A percentile compares a stretch with the other conserved stretches of the same genome.
These are phyloP conservation scores for Vidua macroura DNA, from an alignment of 2,113 vertebrate species.

Conservation along the genomic window DNA sequence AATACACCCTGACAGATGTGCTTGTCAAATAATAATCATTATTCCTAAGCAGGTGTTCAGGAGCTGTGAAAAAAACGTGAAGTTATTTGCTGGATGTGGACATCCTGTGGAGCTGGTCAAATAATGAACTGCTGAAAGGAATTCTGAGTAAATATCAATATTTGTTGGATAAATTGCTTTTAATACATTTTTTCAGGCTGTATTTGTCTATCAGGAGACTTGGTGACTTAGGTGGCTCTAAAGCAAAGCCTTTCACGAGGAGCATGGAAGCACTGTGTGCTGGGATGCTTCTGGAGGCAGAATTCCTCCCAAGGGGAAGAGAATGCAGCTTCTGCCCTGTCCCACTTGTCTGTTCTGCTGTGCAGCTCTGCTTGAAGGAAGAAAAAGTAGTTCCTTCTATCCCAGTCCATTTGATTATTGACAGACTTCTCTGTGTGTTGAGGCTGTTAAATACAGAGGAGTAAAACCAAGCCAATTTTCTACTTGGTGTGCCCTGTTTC, in stretches of 20 bases:
- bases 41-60: background rate
- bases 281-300: background rate
- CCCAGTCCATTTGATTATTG: background rate
- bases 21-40: background rate
- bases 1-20: background rate
- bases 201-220: background rate
- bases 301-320: background rate
- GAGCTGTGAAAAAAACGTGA: background rate
- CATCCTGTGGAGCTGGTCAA: background rate
- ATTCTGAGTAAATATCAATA: background rate
- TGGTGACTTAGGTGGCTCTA: background rate
- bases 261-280: accelerated
- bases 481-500: background rate
- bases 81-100: background rate
- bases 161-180: background rate
- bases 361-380: background rate
- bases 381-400: background rate
- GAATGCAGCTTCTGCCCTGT: background rate
- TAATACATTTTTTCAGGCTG: background rate
- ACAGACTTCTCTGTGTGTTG: background rate
- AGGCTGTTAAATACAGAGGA: background rate
- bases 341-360: accelerated
- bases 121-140: background rate
- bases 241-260: background rate
- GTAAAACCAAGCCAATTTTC: background rate